Conservation (phyloP, 2,888 invertebrate genomes). For the Carabus problematicus region DNA sequence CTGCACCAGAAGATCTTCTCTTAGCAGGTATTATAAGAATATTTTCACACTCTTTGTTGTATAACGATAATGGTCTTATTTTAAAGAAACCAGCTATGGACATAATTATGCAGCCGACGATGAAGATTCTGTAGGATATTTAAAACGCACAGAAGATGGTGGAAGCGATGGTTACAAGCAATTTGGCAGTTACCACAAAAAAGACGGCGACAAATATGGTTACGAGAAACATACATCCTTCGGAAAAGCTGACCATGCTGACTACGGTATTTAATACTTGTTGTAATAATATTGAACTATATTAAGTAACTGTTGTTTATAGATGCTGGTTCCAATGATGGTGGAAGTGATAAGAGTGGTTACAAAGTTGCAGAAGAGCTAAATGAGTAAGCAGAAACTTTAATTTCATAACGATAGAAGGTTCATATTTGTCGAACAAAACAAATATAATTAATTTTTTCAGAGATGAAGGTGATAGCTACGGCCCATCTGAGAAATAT, state of each 20-base stretch:
- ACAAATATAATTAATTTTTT: neutral
- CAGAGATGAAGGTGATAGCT: conserved; percentile 27
- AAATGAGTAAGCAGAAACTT: conserved; percentile 27
- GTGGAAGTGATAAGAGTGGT: conserved; percentile 17
- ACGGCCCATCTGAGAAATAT: conserved; percentile 30
- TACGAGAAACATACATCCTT: conserved; percentile 73
- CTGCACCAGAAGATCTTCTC: conserved; percentile 56
- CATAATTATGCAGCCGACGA: conserved; percentile 70
- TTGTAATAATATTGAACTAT: neutral
- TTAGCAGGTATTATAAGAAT: conserved; percentile 49
- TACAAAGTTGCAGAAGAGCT: conserved; percentile 36
- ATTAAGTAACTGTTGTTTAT: neutral
- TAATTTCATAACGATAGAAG: too few species aligned
- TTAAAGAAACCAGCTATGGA: conserved; percentile 59
- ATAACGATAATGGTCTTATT: neutral
- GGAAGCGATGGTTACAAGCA: conserved; percentile 77
- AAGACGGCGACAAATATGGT: conserved; percentile 75
- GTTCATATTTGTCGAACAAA: neutral
- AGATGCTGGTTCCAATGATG: conserved; percentile 22
- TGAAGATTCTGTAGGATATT: conserved; percentile 68
- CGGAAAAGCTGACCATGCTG: conserved; percentile 63
- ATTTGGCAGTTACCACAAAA: conserved; percentile 76
- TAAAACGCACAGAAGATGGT: conserved; percentile 68
- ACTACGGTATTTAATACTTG: conserved; percentile 50
- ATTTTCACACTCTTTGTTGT: conserved; percentile 25